These are phyloP conservation scores for Osedax frankpressi DNA, from an alignment of 2,888 invertebrate genomes.

Conservation along the genomic window DNA sequence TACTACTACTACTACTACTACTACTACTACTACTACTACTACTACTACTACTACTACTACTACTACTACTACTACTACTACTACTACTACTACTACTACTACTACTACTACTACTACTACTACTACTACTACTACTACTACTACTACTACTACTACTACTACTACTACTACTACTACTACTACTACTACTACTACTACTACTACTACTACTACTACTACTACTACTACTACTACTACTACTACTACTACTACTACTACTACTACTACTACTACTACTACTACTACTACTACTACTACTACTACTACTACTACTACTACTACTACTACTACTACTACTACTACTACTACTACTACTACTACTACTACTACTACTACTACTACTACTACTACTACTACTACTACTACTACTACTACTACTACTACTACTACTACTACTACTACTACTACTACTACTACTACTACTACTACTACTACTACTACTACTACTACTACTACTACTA, in stretches of 20 bases:
- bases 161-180: not conserved
- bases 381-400: not conserved
- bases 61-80: not conserved
- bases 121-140: not conserved
- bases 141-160: not conserved
- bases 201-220: not conserved
- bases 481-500: not conserved
- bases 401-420: not conserved
- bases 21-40: not conserved
- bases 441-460: not conserved
- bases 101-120: not conserved
- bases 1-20: not conserved
- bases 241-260: not conserved
- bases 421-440: not conserved
- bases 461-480: not conserved
- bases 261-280: not conserved
- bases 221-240: not conserved
- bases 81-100: not conserved
- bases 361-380: not conserved
- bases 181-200: not conserved
- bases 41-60: not conserved
- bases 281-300: not conserved
- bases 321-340: not conserved
- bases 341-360: not conserved
- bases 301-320: not conserved